Percentiles rank a stretch among this genome's conserved stretches.
phyloP scores from a whole-genome alignment of 1,140 invertebrate genomes.

The Drosophila sucinea region DNA sequence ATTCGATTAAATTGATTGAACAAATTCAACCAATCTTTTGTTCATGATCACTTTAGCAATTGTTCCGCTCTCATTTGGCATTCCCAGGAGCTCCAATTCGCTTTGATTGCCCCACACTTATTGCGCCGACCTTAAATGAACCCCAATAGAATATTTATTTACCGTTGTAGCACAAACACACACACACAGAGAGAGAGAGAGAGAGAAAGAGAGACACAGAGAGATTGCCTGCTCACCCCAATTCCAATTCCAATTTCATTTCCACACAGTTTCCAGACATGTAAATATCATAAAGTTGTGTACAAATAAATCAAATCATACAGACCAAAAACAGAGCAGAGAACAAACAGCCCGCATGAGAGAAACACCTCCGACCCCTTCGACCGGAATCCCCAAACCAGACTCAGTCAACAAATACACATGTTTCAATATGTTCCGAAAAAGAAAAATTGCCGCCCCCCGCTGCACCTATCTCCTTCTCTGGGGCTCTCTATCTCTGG shows the following conservation, averaged over 20 bases:
- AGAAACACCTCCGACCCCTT: conserved; percentile 14
- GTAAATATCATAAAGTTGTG: conserved; percentile 78
- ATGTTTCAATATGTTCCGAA: conserved; percentile 66
- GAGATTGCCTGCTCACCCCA: conserved; percentile 34
- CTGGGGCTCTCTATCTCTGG: background rate
- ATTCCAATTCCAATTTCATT: conserved; percentile 19
- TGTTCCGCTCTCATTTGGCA: background rate
- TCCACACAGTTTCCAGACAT: conserved; percentile 45
- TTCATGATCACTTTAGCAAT: background rate
- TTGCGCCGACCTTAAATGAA: conserved; percentile 15
- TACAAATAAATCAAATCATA: conserved; percentile 78
- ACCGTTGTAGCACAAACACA: conserved; percentile 32
- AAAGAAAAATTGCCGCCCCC: conserved; percentile 25
- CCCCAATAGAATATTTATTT: conserved; percentile 39
- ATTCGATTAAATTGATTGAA: background rate
- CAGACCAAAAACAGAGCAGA: conserved; percentile 37
- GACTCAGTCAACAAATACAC: conserved; percentile 55
- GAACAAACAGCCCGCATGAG: conserved; percentile 75
- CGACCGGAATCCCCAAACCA: background rate
- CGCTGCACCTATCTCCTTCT: background rate
- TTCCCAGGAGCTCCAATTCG: background rate
- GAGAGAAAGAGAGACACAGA: background rate
- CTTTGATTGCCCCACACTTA: conserved; percentile 3
- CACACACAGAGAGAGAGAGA: background rate
- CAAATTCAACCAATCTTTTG: background rate